Conservation (phyloP, 2,797 vertebrate genomes). For the Naso thynnoides region DNA sequence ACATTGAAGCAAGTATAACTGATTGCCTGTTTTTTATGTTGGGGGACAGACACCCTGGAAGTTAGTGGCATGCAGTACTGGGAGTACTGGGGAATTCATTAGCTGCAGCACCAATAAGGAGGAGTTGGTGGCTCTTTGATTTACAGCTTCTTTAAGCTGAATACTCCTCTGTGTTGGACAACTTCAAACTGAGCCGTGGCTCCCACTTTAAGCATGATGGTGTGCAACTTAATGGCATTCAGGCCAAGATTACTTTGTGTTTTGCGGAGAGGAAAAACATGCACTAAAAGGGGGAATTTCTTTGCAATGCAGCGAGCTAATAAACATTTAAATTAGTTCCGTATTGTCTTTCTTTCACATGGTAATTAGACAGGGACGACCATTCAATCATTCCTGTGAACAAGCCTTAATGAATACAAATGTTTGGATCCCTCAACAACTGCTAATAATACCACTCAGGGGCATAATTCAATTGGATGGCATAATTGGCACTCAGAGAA, state of each 20-base stretch:
- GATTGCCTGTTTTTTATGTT: conserved; percentile 19
- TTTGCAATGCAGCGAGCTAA: conserved; percentile 15
- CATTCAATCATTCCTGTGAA: conserved; percentile 69
- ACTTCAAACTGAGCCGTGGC: conserved; percentile 34
- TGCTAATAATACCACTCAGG: conserved; percentile 74
- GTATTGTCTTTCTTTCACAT: conserved; percentile 42
- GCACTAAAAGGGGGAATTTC: not conserved
- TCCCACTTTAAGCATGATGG: conserved; percentile 5
- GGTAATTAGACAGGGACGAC: conserved; percentile 60
- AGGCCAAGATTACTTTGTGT: conserved; percentile 1
- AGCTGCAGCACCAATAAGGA: conserved; percentile 2
- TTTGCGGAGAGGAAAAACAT: not conserved
- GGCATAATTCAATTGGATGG: conserved; percentile 75
- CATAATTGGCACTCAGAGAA: conserved; percentile 73
- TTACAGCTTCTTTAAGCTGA: conserved; percentile 56
- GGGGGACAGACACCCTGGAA: conserved; percentile 2
- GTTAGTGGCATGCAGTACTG: conserved; percentile 4
- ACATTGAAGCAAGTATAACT: conserved; percentile 14
- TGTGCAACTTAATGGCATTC: not conserved
- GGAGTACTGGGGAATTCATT: conserved; percentile 36
- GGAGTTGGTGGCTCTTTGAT: conserved; percentile 51
- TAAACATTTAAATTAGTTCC: conserved; percentile 48
- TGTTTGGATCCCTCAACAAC: conserved; percentile 72
- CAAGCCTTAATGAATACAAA: conserved; percentile 73
- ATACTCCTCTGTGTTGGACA: conserved; percentile 20